Percentiles rank a stretch among this genome's conserved stretches.
Conservation (phyloP, 2,797 vertebrate genomes). For the Centroberyx gerrardi region DNA sequence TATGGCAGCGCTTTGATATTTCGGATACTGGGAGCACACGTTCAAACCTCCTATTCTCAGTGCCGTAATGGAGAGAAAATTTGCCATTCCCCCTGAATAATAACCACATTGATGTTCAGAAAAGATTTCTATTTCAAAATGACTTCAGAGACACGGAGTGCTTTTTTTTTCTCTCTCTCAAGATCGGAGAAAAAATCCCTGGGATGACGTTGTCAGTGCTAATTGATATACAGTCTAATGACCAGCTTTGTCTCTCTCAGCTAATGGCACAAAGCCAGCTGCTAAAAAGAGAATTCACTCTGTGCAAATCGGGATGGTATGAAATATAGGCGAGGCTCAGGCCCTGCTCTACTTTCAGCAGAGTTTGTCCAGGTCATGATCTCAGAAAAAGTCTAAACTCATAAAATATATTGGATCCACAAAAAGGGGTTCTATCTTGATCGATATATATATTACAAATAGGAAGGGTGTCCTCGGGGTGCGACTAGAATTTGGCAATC, state of each 20-base stretch:
- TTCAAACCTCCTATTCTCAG: constrained; percentile 69
- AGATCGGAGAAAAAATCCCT: constrained; percentile 42
- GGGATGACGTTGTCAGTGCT: constrained; percentile 43
- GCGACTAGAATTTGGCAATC: constrained; percentile 41
- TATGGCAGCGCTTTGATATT: constrained; percentile 83
- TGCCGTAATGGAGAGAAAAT: constrained; percentile 46
- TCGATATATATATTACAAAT: constrained; percentile 39
- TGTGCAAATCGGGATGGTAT: constrained; percentile 38
- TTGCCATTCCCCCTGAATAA: constrained; percentile 64
- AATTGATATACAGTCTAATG: constrained; percentile 69
- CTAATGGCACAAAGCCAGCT: constrained; percentile 30
- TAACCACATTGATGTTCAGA: constrained; percentile 60
- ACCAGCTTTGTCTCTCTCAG: constrained; percentile 41
- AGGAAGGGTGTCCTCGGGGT: constrained; percentile 43
- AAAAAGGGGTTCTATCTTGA: constrained; percentile 28
- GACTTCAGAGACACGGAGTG: constrained; percentile 48
- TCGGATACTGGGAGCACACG: constrained; percentile 67
- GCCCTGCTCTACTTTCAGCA: constrained; percentile 38
- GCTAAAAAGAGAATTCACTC: constrained; percentile 45
- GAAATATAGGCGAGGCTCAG: constrained; percentile 29
- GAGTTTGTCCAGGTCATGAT: constrained; percentile 42
- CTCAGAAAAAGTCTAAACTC: constrained; percentile 33
- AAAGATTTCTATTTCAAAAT: constrained; percentile 61
- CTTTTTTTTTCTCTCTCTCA: constrained; percentile 17
- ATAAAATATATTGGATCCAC: constrained; percentile 29